Base-by-base conservation (phyloP, 2,888 invertebrate species). In the Auanema freiburgensis region DNA sequence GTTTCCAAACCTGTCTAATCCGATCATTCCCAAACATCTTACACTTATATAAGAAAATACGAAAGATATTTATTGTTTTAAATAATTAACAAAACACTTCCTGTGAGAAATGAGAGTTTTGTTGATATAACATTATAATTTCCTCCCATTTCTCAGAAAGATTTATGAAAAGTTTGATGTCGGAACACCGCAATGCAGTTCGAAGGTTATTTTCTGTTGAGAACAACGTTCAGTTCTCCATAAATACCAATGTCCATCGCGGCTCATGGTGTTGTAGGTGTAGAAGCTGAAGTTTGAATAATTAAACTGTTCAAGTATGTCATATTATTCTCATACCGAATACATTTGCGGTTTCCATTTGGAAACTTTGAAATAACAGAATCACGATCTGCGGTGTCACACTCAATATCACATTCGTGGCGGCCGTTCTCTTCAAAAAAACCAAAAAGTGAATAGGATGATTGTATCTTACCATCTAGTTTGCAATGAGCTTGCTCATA, bases 341-440 rank as follows among this genome's bases (percentile, higher is more conserved):
- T 65, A 59, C 78, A 78, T 16, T 66, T 54, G 40, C 72, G 63
- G 53, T 69, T 75, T 58, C 65, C 67, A 10, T 70, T 71, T 4
- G 78, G 78, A 10, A 59, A 64, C 54, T 78, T 78, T 16, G 75
- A 75, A 42, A 78, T 75, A 2, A 78, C 76, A 21, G 76, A 77
- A 57, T 76, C 76, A 18, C 74, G 59, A 52, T 77, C 77, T 4
- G 77, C 77, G 18, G 69, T 69, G 25, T 68, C 65, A 55, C 76
- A 76, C 18, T 68, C 58, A 18, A 77, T 67, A 21, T 74, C 69
- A 51, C 76, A 76, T 8, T 54, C 57, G 18, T 64, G 60, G 6
- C 63, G 51, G 14, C 55, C 60, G 1, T 16, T 18, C 4, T 10
- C 46, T 46, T 18, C 46, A 46, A 5, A 3, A 46, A 46, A 46